phyloP scores from a whole-genome alignment of 23 tunicate species.

The Halocynthia roretzi region DNA sequence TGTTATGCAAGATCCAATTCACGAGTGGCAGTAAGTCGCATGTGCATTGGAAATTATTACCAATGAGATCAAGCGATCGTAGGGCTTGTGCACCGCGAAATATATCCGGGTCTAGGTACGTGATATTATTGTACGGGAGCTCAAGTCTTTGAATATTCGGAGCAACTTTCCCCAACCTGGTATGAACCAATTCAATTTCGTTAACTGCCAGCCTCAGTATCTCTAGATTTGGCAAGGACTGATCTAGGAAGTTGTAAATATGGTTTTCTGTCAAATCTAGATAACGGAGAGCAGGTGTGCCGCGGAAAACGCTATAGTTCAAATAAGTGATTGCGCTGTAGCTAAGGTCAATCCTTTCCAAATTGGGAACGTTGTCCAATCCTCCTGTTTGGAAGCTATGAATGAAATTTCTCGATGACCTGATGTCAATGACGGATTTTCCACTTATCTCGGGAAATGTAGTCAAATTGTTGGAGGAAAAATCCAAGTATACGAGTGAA shows the following conservation, averaged over 20 bases:
- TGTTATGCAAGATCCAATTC: conserved; percentile 16
- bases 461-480: conserved; percentile 26
- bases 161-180: neutral
- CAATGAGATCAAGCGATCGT: conserved; percentile 21
- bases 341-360: conserved; percentile 9
- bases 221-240: conserved; percentile 6
- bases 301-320: conserved; percentile 12
- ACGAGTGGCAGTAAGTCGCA: conserved; percentile 23
- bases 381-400: conserved; percentile 2
- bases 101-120: conserved; percentile 9
- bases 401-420: conserved; percentile 9
- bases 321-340: neutral
- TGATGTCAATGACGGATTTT: conserved; percentile 1
- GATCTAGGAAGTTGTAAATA: conserved; percentile 4
- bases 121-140: conserved; percentile 23
- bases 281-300: neutral
- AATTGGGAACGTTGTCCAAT: conserved; percentile 6
- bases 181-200: neutral
- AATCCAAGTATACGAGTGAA: neutral
- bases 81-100: conserved; percentile 6
- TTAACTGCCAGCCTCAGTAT: conserved; percentile 13
- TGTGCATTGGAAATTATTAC: conserved; percentile 38
- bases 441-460: conserved; percentile 17
- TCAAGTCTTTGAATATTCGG: conserved; percentile 28
- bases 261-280: conserved; percentile 16